Conservation (phyloP, 2,888 invertebrate species). For the Lepidocyrtinus sp. region DNA sequence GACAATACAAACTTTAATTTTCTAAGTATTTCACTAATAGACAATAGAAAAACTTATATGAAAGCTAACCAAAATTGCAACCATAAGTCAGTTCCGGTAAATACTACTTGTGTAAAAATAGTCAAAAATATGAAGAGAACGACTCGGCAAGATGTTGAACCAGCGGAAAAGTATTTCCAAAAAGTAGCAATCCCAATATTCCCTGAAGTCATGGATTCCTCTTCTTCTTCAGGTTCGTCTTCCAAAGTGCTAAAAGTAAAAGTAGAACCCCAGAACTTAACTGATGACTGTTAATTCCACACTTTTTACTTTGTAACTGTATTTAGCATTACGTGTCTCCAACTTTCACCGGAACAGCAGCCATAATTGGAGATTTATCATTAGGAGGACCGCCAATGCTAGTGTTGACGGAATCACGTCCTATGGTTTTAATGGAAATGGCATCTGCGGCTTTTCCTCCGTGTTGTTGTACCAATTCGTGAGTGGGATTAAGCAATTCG, state of each 20-base stretch:
- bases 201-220: slow-evolving; percentile 60
- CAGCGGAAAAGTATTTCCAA: slow-evolving; percentile 75
- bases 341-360: slow-evolving; percentile 13
- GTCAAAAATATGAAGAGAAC: too few relatives aligned
- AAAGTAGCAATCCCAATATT: slow-evolving; percentile 54
- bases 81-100: slow-evolving; percentile 59
- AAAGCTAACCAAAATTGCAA: slow-evolving; percentile 61
- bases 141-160: slow-evolving; percentile 78
- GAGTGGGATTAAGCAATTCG: slow-evolving; percentile 77
- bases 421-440: too few relatives aligned
- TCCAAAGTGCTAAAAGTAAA: too few relatives aligned
- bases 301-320: too few relatives aligned
- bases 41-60: too few relatives aligned
- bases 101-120: slow-evolving; percentile 58
- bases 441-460: too few relatives aligned
- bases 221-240: too few relatives aligned
- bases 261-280: too few relatives aligned
- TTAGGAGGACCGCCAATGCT: not conserved
- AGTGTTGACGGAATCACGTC: slow-evolving; percentile 1
- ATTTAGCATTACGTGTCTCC: slow-evolving; percentile 31
- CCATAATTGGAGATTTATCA: slow-evolving; percentile 15
- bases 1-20: too few relatives aligned
- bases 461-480: too few relatives aligned
- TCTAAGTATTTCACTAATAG: too few relatives aligned
- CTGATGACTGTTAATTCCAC: too few relatives aligned